Percentiles rank a stretch among this genome's conserved stretches.
Conservation (phyloP, 64 coral and sea anemone species). For the Montipora cactus region DNA sequence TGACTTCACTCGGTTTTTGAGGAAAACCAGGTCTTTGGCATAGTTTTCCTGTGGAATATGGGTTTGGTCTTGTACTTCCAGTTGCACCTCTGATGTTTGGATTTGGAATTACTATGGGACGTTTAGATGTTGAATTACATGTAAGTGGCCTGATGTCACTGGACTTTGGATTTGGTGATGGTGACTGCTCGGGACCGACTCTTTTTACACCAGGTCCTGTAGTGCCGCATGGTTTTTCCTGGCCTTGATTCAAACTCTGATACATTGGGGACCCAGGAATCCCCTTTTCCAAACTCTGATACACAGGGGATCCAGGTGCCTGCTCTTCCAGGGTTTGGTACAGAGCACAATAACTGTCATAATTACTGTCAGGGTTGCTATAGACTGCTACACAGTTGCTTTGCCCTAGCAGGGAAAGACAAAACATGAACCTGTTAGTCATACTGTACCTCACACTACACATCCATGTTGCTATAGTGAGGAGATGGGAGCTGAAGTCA, state of each 20-base stretch:
- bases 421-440: background rate
- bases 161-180: background rate
- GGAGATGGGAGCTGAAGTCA: too few species aligned
- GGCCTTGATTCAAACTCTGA: background rate
- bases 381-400: background rate
- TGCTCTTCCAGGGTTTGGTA: slow-evolving; percentile 31
- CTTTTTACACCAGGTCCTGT: background rate
- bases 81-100: background rate
- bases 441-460: too few species aligned
- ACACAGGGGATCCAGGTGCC: background rate
- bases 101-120: background rate
- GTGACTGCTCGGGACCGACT: background rate
- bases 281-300: background rate
- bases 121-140: background rate
- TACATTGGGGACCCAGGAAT: slow-evolving; percentile 1
- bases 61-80: background rate
- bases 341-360: slow-evolving; percentile 2
- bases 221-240: background rate
- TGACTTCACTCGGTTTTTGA: background rate
- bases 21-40: background rate
- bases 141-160: background rate
- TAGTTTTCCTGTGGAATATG: background rate
- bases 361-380: background rate
- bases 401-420: background rate
- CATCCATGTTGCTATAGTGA: too few species aligned